Evolutionary conservation across 2,888 invertebrate genomes (phyloP).

Genomic region (Mamestra brassicae): DNA sequence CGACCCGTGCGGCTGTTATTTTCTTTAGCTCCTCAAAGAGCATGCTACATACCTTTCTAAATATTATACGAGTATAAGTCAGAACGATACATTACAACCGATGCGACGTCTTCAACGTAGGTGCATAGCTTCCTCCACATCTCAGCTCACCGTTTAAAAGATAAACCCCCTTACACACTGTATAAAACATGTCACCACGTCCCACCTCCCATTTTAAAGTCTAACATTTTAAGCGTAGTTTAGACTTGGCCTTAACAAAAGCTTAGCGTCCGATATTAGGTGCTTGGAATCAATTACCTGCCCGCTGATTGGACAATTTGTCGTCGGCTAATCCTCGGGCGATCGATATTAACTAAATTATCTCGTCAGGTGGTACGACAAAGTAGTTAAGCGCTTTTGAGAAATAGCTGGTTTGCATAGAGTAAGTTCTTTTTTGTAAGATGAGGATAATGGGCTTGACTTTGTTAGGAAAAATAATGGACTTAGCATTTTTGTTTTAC

Average conservation of each 20-base stretch:
- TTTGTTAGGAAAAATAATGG: slow-evolving; percentile 2
- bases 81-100: too few species aligned
- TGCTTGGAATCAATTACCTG: slow-evolving; percentile 91
- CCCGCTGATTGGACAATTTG: slow-evolving; percentile 91
- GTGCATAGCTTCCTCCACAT: slow-evolving; percentile 2
- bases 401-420: slow-evolving; percentile 50
- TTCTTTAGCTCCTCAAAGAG: too few species aligned
- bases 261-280: slow-evolving; percentile 77
- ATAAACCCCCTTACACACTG: slow-evolving; percentile 36
- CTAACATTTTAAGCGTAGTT: slow-evolving; percentile 62
- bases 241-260: slow-evolving; percentile 70
- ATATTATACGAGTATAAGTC: too few species aligned
- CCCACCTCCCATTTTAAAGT: slow-evolving; percentile 46
- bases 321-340: slow-evolving; percentile 85
- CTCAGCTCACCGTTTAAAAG: slow-evolving; percentile 22
- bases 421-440: slow-evolving; percentile 39
- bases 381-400: slow-evolving; percentile 57
- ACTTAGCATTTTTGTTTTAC: background rate
- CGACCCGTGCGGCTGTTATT: too few species aligned
- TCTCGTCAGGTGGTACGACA: slow-evolving; percentile 80
- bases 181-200: slow-evolving; percentile 56
- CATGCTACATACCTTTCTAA: too few species aligned
- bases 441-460: slow-evolving; percentile 37
- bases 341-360: slow-evolving; percentile 88
- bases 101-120: too few species aligned